Percentiles rank a stretch among this genome's conserved stretches.
phyloP scores from a whole-genome alignment of 2,888 invertebrate species.

The Hirtodrosophila confusa region DNA sequence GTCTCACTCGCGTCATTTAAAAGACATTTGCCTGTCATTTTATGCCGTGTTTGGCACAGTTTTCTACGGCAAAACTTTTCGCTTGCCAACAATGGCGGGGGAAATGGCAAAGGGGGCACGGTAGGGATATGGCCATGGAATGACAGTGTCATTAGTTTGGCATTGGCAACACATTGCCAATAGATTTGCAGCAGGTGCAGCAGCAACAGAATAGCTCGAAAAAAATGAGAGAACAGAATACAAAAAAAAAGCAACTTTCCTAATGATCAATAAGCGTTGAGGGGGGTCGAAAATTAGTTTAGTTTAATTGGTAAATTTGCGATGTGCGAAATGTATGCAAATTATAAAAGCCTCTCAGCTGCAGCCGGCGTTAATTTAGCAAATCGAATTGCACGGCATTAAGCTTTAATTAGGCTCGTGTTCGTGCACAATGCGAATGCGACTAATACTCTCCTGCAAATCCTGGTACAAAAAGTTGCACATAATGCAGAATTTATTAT shows the following conservation, averaged over 20 bases:
- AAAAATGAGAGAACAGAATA: constrained; percentile 13
- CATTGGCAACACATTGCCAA: constrained; percentile 78
- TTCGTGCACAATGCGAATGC: constrained; percentile 17
- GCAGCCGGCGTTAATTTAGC: constrained; percentile 62
- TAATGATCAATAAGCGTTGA: constrained; percentile 53
- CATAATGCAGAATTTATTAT: constrained; percentile 65
- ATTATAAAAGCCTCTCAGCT: constrained; percentile 59
- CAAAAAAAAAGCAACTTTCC: constrained; percentile 22
- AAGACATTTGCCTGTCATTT: constrained; percentile 83
- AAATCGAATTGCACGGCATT: constrained; percentile 68
- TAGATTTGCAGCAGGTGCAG: constrained; percentile 76
- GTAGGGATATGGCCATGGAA: constrained; percentile 30
- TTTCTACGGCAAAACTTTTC: constrained; percentile 64
- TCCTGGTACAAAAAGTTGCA: constrained; percentile 33
- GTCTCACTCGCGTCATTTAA: constrained; percentile 81
- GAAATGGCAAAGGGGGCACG: constrained; percentile 2
- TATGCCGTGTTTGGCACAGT: constrained; percentile 79
- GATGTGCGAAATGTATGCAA: constrained; percentile 58
- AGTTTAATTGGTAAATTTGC: constrained; percentile 63
- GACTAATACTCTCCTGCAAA: constrained; percentile 24
- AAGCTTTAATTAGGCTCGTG: constrained; percentile 64
- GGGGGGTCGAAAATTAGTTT: constrained; percentile 60
- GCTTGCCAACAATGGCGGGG: constrained; percentile 59
- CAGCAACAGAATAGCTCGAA: constrained; percentile 16
- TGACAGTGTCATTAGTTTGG: constrained; percentile 73